Percentiles rank a stretch among this genome's conserved stretches.
Conservation (phyloP, 2,888 invertebrate species). For the Flexamia atlantica region DNA sequence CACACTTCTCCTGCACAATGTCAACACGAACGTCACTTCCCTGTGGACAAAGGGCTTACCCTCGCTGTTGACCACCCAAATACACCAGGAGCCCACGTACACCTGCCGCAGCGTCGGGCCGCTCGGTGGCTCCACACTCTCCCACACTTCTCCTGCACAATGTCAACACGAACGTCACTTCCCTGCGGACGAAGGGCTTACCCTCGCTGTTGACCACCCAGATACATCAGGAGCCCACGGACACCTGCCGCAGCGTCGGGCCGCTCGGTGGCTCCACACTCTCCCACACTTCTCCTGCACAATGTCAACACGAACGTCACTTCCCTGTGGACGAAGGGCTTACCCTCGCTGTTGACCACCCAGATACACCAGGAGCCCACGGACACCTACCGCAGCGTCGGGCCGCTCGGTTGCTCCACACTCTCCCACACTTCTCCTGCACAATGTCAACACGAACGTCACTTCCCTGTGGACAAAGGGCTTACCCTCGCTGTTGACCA, state of each 20-base stretch:
- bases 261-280: constrained; percentile 85
- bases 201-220: constrained; percentile 90
- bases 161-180: constrained; percentile 85
- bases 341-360: constrained; percentile 87
- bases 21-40: constrained; percentile 85
- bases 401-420: constrained; percentile 84
- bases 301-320: constrained; percentile 83
- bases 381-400: constrained; percentile 85
- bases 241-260: constrained; percentile 84
- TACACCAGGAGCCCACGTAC: constrained; percentile 83
- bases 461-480: too few relatives aligned
- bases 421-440: constrained; percentile 86
- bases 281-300: constrained; percentile 84
- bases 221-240: constrained; percentile 84
- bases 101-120: constrained; percentile 84
- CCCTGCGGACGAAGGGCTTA: constrained; percentile 86
- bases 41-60: constrained; percentile 87
- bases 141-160: constrained; percentile 83
- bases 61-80: constrained; percentile 89
- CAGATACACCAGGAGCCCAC: constrained; percentile 86
- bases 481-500: constrained; percentile 83
- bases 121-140: constrained; percentile 85
- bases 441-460: too few relatives aligned
- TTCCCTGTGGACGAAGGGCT: constrained; percentile 87
- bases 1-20: constrained; percentile 81